Evolutionary conservation across 2,113 vertebrate genomes (phyloP), one percentile per base, ranked within the genome.

Genomic region (Psettodes erumei): DNA sequence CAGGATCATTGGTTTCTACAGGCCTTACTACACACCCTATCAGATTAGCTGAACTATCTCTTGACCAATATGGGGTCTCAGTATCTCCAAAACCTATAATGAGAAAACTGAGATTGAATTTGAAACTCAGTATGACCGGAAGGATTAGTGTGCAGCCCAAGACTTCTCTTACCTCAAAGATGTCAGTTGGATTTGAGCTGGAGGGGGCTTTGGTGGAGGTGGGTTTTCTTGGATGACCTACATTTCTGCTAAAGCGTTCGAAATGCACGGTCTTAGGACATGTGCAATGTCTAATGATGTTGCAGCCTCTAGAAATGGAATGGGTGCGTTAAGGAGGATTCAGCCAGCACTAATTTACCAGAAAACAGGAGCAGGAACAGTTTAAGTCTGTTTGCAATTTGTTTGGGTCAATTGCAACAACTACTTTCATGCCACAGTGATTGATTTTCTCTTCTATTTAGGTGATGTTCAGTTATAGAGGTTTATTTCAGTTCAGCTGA

Each of bases 41-140:
- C 90, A 93, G 93, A 92, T 94, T 89, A 92, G 81, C 73, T 30
- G 33, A 87, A 90, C 92, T 94, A 93, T 93, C 84, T 91, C 82
- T 75, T 81, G 82, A 92, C 89, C 92, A 90, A 91, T 92, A 92
- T 90, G 92, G 83, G 88, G 87, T 90, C 89, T 91, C 82, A 76
- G 84, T 91, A 85, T 92, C 91, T 93, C 77, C 75, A 84, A 86
- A 91, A 91, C 84, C 86, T 86, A 83, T 91, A 91, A 93, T 93
- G 92, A 92, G 91, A 92, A 92, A 93, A 93, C 77, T 42, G 71
- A 92, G 89, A 93, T 93, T 90, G 91, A 93, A 93, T 94, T 93
- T 90, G 85, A 92, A 93, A 93, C 92, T 92, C 83, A 70, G 88
- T 90, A 79, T 93, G 90, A 93, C 88, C 77, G 73, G 75, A 87